These are phyloP conservation scores for Chirona hameri DNA, from an alignment of 2,888 invertebrate genomes.

Conservation along the genomic window DNA sequence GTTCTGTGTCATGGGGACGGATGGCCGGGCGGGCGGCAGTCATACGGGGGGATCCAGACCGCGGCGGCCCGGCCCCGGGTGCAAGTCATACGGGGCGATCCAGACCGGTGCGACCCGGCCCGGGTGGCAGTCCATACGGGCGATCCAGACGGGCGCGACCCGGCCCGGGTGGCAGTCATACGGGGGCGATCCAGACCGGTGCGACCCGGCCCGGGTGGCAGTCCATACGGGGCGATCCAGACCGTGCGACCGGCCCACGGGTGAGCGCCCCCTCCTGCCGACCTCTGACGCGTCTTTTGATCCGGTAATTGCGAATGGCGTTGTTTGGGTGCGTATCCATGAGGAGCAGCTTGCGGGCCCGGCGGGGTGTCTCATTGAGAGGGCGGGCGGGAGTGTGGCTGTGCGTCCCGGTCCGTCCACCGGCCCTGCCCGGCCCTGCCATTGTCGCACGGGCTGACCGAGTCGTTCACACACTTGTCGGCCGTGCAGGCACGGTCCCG, in stretches of 20 bases:
- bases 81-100: neutral
- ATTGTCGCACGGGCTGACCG: neutral
- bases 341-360: neutral
- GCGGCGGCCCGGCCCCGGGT: too few species aligned
- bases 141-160: too few species aligned
- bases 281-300: neutral
- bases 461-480: slow-evolving; percentile 23
- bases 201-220: too few species aligned
- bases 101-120: too few species aligned
- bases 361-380: neutral
- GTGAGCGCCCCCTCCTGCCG: neutral
- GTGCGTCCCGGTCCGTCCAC: neutral
- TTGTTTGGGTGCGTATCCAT: slow-evolving; percentile 27
- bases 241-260: too few species aligned
- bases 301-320: slow-evolving; percentile 5
- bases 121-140: too few species aligned
- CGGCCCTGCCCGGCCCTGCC: neutral
- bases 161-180: too few species aligned
- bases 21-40: neutral
- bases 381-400: neutral
- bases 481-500: neutral
- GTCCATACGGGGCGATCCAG: too few species aligned
- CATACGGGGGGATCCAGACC: too few species aligned
- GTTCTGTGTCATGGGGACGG: neutral
- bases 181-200: too few species aligned